Evolutionary conservation across 2,888 invertebrate species (phyloP).

Genomic region (Balanococcus diminutus): DNA sequence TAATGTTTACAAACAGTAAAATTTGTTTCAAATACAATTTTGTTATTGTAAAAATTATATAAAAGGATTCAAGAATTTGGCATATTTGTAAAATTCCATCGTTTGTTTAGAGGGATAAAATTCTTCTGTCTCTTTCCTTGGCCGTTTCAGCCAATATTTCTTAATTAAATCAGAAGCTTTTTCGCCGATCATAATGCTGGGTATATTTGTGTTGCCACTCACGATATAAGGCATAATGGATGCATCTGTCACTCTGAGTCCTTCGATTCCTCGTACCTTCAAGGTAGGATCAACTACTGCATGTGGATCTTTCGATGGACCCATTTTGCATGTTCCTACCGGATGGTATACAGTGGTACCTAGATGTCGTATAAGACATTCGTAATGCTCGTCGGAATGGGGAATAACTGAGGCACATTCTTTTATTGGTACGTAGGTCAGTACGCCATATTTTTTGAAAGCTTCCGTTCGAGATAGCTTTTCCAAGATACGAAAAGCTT

Average conservation of each 20-base stretch:
- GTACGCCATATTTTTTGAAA: not conserved
- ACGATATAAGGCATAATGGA: constrained; percentile 45
- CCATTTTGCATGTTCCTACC: constrained; percentile 47
- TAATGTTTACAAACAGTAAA: no score
- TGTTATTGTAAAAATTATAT: not conserved
- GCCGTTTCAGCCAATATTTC: constrained; percentile 5
- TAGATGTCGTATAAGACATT: constrained; percentile 22
- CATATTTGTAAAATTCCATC: not conserved
- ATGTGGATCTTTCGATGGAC: constrained; percentile 39
- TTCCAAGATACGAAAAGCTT: not conserved
- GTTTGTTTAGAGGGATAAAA: not conserved
- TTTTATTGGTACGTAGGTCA: not conserved
- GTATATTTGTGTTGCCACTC: constrained; percentile 48
- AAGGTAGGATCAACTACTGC: constrained; percentile 10
- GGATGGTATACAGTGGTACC: constrained; percentile 46
- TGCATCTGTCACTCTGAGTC: constrained; percentile 10
- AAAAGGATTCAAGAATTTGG: not conserved
- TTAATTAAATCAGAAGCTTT: constrained; percentile 44
- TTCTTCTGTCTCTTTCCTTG: not conserved
- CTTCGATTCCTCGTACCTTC: constrained; percentile 40
- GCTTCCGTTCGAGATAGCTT: not conserved
- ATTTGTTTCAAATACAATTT: not conserved
- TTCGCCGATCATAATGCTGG: constrained; percentile 47
- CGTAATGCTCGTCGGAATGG: constrained; percentile 13
- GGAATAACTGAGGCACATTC: not conserved